Conservation (phyloP, 2,888 invertebrate genomes). For the Lasioglossum vierecki region DNA sequence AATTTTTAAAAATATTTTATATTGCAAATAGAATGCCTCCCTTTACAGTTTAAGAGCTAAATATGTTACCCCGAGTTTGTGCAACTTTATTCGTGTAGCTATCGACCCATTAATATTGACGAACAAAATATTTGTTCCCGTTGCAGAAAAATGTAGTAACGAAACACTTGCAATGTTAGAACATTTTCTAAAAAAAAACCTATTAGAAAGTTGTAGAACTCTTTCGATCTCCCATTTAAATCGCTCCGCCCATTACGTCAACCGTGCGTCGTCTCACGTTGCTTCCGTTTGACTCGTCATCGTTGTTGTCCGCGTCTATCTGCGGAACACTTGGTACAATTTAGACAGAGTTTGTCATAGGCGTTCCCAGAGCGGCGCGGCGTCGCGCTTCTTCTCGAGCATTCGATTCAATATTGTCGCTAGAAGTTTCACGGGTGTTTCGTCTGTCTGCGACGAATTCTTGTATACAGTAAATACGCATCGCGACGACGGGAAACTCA, state of each 20-base stretch:
- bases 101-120: too few relatives aligned
- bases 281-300: neutral
- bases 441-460: neutral
- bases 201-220: neutral
- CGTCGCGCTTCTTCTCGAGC: neutral
- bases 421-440: neutral
- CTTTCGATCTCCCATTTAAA: neutral
- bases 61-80: too few relatives aligned
- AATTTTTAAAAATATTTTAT: too few relatives aligned
- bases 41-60: too few relatives aligned
- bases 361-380: neutral
- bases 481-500: neutral
- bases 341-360: neutral
- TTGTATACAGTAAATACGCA: neutral
- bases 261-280: neutral
- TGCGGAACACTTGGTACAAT: neutral
- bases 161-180: too few relatives aligned
- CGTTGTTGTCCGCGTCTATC: neutral
- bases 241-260: neutral
- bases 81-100: too few relatives aligned
- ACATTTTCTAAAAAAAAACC: neutral
- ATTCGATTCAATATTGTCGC: conserved; percentile 10
- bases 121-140: too few relatives aligned
- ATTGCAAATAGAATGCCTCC: too few relatives aligned
- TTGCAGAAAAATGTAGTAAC: too few relatives aligned